Conservation (phyloP, 2,113 vertebrate species). For the Brienomyrus brachyistius region DNA sequence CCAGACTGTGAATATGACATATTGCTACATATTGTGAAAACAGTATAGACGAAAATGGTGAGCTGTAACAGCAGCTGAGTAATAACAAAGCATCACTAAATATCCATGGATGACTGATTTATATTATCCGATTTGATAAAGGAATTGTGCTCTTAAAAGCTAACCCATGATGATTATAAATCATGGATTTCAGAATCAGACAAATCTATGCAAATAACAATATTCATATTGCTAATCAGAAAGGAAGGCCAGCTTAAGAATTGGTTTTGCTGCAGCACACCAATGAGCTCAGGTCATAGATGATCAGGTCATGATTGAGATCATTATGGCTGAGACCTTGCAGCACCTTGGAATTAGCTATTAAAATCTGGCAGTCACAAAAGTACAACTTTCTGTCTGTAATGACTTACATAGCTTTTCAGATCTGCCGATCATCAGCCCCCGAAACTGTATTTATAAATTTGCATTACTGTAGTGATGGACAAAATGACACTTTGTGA, state of each 20-base stretch:
- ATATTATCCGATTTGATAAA: neutral
- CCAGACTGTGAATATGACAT: neutral
- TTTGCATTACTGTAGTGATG: neutral
- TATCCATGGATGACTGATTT: neutral
- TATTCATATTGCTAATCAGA: neutral
- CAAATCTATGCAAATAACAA: neutral
- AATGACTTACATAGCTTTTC: neutral
- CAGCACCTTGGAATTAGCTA: neutral
- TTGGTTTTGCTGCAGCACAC: neutral
- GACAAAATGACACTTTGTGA: neutral
- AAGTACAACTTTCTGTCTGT: neutral
- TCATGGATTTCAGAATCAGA: neutral
- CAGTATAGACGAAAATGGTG: neutral
- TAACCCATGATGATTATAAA: neutral
- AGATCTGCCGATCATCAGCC: neutral
- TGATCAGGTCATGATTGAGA: neutral
- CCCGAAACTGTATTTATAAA: neutral
- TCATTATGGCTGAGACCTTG: neutral
- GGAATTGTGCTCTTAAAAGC: neutral
- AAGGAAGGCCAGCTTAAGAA: neutral
- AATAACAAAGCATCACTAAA: neutral
- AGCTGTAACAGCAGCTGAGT: neutral
- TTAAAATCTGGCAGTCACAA: neutral
- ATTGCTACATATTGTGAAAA: neutral
- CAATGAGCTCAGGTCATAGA: neutral